Conservation (phyloP, 2,797 vertebrate genomes). For the Leptoclinus maculatus region DNA sequence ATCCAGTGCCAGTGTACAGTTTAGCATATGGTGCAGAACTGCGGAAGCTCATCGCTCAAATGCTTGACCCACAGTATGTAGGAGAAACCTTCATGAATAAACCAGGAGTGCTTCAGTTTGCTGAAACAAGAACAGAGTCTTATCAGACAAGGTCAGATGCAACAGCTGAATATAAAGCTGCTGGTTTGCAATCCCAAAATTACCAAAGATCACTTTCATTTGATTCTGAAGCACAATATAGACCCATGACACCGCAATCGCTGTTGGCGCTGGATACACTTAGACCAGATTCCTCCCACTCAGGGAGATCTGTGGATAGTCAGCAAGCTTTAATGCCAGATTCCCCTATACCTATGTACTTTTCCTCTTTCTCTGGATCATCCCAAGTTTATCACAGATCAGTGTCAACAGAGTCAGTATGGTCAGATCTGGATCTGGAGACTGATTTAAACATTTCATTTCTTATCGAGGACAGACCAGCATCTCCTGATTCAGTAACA, state of each 20-base stretch:
- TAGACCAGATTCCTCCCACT: conserved; percentile 57
- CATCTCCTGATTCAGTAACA: conserved; percentile 55
- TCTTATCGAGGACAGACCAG: conserved; percentile 46
- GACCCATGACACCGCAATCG: conserved; percentile 41
- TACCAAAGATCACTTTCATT: conserved; percentile 42
- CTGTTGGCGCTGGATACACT: conserved; percentile 2
- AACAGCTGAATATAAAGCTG: neutral
- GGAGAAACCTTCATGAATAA: conserved; percentile 57
- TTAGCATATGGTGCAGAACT: conserved; percentile 47
- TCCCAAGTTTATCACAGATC: conserved; percentile 38
- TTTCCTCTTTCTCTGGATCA: neutral
- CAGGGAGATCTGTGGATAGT: conserved; percentile 45
- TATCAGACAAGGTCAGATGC: conserved; percentile 8
- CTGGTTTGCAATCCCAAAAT: conserved; percentile 1
- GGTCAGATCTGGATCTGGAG: conserved; percentile 52
- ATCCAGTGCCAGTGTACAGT: conserved; percentile 17
- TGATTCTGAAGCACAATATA: conserved; percentile 59
- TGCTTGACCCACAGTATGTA: conserved; percentile 69
- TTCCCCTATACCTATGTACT: conserved; percentile 60
- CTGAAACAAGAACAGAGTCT: conserved; percentile 16
- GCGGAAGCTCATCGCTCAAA: conserved; percentile 69
- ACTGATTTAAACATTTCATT: conserved; percentile 21
- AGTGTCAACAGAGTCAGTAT: conserved; percentile 59
- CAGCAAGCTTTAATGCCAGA: conserved; percentile 58
- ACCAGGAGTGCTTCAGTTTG: conserved; percentile 30